phyloP scores from a whole-genome alignment of 2,113 vertebrate genomes.

The Zosterops japonicus region DNA sequence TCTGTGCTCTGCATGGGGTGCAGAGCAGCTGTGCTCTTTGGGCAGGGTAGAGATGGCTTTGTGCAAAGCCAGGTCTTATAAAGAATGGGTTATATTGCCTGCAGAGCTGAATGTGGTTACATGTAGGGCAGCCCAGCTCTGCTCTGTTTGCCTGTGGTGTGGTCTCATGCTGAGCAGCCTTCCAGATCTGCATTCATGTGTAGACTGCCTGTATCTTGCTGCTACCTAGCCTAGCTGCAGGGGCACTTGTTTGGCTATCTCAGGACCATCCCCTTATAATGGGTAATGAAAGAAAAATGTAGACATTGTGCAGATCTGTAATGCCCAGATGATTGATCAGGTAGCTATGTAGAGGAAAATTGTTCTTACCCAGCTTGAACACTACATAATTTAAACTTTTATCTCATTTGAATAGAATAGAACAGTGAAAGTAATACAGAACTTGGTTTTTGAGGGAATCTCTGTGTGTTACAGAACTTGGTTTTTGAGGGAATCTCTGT shows the following conservation, averaged over 20 bases:
- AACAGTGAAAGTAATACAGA: not conserved
- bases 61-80: not conserved
- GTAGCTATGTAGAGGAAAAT: not conserved
- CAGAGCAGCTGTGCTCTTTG: not conserved
- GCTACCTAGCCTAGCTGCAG: not conserved
- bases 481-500: not conserved
- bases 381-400: not conserved
- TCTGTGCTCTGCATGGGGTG: not conserved
- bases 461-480: not conserved
- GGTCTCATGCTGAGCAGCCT: not conserved
- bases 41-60: not conserved
- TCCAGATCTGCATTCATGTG: not conserved
- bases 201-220: not conserved
- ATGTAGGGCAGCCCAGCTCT: accelerated
- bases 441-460: not conserved
- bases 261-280: not conserved
- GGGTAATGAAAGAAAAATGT: not conserved
- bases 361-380: not conserved
- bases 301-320: not conserved
- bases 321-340: not conserved
- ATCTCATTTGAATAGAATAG: not conserved
- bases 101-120: not conserved
- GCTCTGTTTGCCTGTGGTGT: not conserved
- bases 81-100: not conserved
- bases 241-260: not conserved